Conservation (phyloP, 2,888 invertebrate genomes). For the Lottia gigantea region DNA sequence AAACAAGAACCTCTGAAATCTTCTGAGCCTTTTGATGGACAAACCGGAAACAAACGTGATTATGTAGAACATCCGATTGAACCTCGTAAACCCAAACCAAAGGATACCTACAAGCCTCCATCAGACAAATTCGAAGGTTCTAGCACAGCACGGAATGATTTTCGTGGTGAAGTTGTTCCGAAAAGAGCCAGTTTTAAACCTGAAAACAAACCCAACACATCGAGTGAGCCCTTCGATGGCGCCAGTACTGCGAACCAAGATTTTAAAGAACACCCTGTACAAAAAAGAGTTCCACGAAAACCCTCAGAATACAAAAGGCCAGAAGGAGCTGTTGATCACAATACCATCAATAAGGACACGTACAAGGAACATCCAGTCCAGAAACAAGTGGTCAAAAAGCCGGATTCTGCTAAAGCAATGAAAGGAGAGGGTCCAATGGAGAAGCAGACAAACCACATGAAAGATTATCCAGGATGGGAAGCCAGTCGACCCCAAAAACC, state of each 20-base stretch:
- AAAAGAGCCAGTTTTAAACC: constrained; percentile 38
- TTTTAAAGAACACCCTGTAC: constrained; percentile 33
- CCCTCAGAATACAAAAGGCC: constrained; percentile 55
- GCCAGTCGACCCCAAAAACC: neutral
- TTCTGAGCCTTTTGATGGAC: neutral
- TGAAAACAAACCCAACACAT: neutral
- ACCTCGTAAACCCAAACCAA: constrained; percentile 20
- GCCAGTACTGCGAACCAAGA: constrained; percentile 37
- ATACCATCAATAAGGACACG: constrained; percentile 61
- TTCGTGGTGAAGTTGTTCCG: constrained; percentile 32
- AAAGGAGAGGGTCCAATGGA: constrained; percentile 34
- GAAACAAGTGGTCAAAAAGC: constrained; percentile 26
- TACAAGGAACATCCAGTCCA: constrained; percentile 52
- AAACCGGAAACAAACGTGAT: constrained; percentile 21
- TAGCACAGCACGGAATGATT: constrained; percentile 52
- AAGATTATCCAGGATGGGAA: constrained; percentile 27
- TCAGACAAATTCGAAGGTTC: constrained; percentile 52
- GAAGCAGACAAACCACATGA: constrained; percentile 35
- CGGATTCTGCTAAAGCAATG: constrained; percentile 18
- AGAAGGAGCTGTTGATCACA: constrained; percentile 58
- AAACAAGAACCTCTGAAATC: neutral
- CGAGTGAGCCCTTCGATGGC: constrained; percentile 52
- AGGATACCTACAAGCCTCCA: constrained; percentile 37
- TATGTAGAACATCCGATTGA: constrained; percentile 26
- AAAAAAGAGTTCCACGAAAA: constrained; percentile 46